Percentiles rank a stretch among this genome's conserved stretches.
Conservation (phyloP, 1,140 invertebrate species). For the Diachasmimorpha longicaudata region DNA sequence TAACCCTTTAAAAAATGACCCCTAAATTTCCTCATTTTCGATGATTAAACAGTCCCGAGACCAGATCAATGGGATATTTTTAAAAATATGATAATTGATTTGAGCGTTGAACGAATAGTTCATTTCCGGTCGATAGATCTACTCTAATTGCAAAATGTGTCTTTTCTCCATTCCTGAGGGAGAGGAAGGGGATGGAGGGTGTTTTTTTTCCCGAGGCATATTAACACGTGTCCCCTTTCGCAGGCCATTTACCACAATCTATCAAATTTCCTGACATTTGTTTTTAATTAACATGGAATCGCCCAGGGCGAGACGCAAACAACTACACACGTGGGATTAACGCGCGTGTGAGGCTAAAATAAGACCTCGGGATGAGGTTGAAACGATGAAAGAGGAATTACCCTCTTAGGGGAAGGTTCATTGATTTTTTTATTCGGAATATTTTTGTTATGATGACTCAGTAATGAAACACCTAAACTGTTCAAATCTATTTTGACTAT, state of each 20-base stretch:
- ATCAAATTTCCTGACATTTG: conserved; percentile 6
- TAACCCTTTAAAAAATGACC: background rate
- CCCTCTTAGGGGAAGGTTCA: no score
- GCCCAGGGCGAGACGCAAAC: background rate
- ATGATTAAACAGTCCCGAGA: no score
- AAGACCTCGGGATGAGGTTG: background rate
- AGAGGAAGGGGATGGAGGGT: no score
- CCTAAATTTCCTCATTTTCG: background rate
- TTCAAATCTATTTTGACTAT: no score
- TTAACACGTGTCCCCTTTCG: background rate
- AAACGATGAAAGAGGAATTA: no score
- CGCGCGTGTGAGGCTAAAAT: background rate
- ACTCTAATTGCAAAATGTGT: background rate
- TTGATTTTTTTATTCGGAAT: no score
- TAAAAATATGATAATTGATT: background rate
- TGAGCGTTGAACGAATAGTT: background rate
- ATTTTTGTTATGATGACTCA: no score
- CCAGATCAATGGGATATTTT: background rate
- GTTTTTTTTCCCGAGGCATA: background rate
- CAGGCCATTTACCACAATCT: background rate
- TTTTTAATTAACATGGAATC: conserved; percentile 3
- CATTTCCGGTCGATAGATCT: no score
- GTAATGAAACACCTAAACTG: no score
- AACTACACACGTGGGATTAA: background rate
- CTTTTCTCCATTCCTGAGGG: background rate